Evolutionary conservation across 2,888 invertebrate species (phyloP), one percentile per base, ranked within the genome.

Genomic region (Branchipolynoe longqiensis): DNA sequence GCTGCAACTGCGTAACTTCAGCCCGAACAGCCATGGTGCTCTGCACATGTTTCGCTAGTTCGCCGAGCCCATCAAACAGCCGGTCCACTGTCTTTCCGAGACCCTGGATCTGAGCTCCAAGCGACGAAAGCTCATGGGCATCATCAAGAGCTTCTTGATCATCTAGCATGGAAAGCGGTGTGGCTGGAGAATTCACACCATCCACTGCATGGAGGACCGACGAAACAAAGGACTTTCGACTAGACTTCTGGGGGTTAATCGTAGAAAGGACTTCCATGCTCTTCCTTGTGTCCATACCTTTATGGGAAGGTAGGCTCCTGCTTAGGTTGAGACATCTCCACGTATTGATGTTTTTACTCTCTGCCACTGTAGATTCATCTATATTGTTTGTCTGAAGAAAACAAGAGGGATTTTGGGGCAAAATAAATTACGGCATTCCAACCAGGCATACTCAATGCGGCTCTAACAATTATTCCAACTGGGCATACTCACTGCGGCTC

Each of bases 161-260:
- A 18, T 12, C 69, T 3, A 69, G 12, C 22, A 38, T 36, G 18
- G 69, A 38, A 22, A 69, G 33, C 1, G 33, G 33, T 18, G 38
- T 14, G 18, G 69, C 38, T 12, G 69, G 69, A 0, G 69, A 69
- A 3, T 69, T 38, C 3, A 62, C 62, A 1, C 69, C 69, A n/a
- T 25, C 38, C 36, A 69, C 69, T 2, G 69, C 69, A 12, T 38
- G 33, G 8, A 69, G 38, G 36, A 69, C n/a, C 2, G 69, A 69
- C 4, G 69, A 33, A 22, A 69, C n/a, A 38, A 69, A 69, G 3
- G 69, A 69, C 38, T 69, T 69, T 22, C 69, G 69, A 69, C 33
- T 38, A n/a, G 36, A 18, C 69, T 25, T 33, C 22, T 14, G 33
- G 12, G 69, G 38, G 33, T 33, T 48, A 12, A 12, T 48, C 48